phyloP scores from a whole-genome alignment of 2,888 invertebrate genomes.

The Tolmerus cingulatus region DNA sequence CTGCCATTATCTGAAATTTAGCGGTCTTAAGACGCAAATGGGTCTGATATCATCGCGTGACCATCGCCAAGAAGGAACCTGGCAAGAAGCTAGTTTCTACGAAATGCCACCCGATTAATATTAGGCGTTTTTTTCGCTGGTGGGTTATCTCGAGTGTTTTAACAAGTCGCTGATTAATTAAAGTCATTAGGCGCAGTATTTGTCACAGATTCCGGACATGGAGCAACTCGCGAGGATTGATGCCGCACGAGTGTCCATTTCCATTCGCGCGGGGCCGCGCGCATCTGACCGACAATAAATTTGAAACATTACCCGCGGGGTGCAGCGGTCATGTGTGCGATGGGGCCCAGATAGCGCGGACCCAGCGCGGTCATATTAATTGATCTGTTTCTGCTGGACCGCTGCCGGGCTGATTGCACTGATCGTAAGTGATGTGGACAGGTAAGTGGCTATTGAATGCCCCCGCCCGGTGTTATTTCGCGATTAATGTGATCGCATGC shows the following conservation, averaged over 20 bases:
- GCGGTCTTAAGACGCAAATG: not conserved
- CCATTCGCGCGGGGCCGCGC: not conserved
- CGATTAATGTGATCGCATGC: conserved; percentile 39
- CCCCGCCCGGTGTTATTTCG: not conserved
- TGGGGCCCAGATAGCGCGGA: conserved; percentile 8
- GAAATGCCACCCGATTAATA: not conserved
- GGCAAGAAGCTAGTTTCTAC: not conserved
- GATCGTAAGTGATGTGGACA: conserved; percentile 37
- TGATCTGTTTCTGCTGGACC: conserved; percentile 36
- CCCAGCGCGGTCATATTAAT: conserved; percentile 23
- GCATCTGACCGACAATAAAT: conserved; percentile 22
- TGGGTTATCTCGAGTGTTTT: conserved; percentile 6
- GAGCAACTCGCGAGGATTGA: conserved; percentile 13
- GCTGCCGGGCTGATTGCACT: not conserved
- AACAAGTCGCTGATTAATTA: conserved; percentile 9
- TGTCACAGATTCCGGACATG: not conserved
- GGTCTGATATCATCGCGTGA: not conserved
- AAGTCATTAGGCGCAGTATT: not conserved
- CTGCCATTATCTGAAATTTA: not conserved
- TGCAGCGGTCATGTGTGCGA: conserved; percentile 5
- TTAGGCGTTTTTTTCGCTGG: not conserved
- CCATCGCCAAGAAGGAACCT: not conserved
- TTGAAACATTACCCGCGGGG: conserved; percentile 38
- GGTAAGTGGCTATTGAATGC: conserved; percentile 30
- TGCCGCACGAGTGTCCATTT: conserved; percentile 19